Base-by-base conservation (phyloP, 2,113 vertebrate species). In the Dasypus novemcinctus region DNA sequence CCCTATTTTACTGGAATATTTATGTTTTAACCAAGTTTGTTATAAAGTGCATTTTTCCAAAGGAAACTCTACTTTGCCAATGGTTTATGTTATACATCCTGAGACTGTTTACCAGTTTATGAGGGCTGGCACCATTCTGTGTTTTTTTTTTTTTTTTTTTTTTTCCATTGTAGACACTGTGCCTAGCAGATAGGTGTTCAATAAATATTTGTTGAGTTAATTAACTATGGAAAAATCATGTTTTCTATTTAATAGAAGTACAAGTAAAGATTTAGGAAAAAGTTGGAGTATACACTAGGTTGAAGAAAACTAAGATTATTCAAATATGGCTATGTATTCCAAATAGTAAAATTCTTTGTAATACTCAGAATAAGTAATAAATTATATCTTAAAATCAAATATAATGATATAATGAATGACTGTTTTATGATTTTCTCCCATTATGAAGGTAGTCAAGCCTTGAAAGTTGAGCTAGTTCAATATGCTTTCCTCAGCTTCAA, bases 1-100 rank as follows among this genome's bases (percentile, higher is more conserved):
- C 25, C 75, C 71, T 93, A 80, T 95, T 95, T 59, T 92, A 93
- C 75, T 76, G 61, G 52, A 31, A 90, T 86, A 95, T 54, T 83
- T 89, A 49, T 89, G 59, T 93, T 90, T 87, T 95, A 71, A 64
- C 84, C 81, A 90, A 95, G 15, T 90, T 95, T 94, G 75, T 83
- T 87, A 95, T 52, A 76, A 71, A 93, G 76, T n/a, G 0, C 10
- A 76, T 87, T 90, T 93, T 88, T 78, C 75, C 82, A 57, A 90
- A 84, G 84, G 43, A 74, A 92, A 92, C 38, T 63, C 23, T 54
- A 83, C 20, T 82, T 95, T 90, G 43, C 64, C 82, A 80, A 38
- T 41, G 36, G 66, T 76, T 93, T 83, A 61, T 71, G n/a, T 95
- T 54, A 75, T 18, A 72, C 8, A 61, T 33, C 71, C 52, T 92